These are phyloP conservation scores for Polypterus senegalus DNA, from an alignment of 2,113 vertebrate genomes.

Conservation along the genomic window DNA sequence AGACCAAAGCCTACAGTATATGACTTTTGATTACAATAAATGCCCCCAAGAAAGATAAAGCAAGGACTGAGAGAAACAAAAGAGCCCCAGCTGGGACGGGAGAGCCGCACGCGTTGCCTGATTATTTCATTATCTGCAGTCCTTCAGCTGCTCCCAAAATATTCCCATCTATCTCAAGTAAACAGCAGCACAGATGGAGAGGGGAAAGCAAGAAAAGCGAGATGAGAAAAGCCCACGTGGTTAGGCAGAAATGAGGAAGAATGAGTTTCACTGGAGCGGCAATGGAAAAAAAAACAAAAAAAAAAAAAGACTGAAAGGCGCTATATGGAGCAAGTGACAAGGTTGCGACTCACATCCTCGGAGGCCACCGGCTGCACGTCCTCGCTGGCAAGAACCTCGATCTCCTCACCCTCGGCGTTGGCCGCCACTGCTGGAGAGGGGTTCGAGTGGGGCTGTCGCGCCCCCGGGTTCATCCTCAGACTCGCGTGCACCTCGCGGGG, in stretches of 20 bases:
- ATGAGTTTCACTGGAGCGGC: neutral
- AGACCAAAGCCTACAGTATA: too few relatives aligned
- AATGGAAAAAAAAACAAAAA: constrained; percentile 1
- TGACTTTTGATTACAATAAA: too few relatives aligned
- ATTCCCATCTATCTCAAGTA: too few relatives aligned
- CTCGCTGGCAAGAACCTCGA: constrained; percentile 68
- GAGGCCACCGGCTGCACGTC: constrained; percentile 57
- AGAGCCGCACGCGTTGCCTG: too few relatives aligned
- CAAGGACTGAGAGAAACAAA: too few relatives aligned
- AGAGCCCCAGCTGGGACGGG: too few relatives aligned
- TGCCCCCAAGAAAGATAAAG: too few relatives aligned
- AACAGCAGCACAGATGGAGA: neutral
- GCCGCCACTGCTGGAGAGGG: constrained; percentile 67
- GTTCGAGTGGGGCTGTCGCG: constrained; percentile 47
- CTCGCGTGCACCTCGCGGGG: constrained; percentile 30
- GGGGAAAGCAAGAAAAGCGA: neutral
- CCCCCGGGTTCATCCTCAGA: constrained; percentile 49
- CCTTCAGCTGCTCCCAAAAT: too few relatives aligned
- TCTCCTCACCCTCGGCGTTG: constrained; percentile 67
- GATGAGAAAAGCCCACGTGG: neutral
- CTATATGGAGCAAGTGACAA: neutral
- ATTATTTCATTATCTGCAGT: too few relatives aligned
- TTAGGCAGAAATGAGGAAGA: neutral
- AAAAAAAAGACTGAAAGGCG: neutral
- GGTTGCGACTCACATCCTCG: constrained; percentile 57